These are phyloP conservation scores for Procambarus clarkii DNA, from an alignment of 1,140 invertebrate genomes.

Conservation along the genomic window DNA sequence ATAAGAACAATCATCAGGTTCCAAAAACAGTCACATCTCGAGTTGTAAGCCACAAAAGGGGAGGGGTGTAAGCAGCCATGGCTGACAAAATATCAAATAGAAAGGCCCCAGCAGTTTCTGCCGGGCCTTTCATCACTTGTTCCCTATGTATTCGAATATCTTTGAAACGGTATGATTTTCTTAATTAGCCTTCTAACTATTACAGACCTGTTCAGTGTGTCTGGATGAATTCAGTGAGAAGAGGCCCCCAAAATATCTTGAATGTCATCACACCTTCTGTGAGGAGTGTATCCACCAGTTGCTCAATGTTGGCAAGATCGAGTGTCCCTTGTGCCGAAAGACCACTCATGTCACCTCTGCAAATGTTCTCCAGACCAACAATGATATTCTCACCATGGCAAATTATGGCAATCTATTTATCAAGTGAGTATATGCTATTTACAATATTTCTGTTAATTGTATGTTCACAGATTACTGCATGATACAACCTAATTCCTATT, in stretches of 20 bases:
- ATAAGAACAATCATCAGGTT: too few species aligned
- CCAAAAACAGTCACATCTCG: too few species aligned
- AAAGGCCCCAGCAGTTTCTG: too few species aligned
- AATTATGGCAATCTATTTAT: conserved; percentile 29
- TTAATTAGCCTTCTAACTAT: not conserved
- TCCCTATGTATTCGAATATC: too few species aligned
- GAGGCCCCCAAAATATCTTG: conserved; percentile 20
- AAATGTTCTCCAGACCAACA: conserved; percentile 15
- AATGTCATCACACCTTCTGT: conserved; percentile 39
- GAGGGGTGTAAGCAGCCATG: too few species aligned
- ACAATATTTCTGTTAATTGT: not conserved
- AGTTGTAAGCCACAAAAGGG: too few species aligned
- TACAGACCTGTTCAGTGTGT: conserved; percentile 37
- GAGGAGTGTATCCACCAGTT: conserved; percentile 39
- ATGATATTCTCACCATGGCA: conserved; percentile 41
- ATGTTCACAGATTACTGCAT: too few species aligned
- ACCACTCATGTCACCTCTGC: not conserved
- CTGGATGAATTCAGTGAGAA: conserved; percentile 14
- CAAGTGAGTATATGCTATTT: conserved; percentile 16
- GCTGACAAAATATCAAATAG: too few species aligned
- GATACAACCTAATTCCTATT: too few species aligned
- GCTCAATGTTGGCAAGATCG: not conserved
- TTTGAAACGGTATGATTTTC: too few species aligned
- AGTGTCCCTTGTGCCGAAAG: conserved; percentile 32
- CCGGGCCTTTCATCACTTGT: too few species aligned